Evolutionary conservation across 2,888 invertebrate genomes (phyloP).

Genomic region (Orgyia antiqua): DNA sequence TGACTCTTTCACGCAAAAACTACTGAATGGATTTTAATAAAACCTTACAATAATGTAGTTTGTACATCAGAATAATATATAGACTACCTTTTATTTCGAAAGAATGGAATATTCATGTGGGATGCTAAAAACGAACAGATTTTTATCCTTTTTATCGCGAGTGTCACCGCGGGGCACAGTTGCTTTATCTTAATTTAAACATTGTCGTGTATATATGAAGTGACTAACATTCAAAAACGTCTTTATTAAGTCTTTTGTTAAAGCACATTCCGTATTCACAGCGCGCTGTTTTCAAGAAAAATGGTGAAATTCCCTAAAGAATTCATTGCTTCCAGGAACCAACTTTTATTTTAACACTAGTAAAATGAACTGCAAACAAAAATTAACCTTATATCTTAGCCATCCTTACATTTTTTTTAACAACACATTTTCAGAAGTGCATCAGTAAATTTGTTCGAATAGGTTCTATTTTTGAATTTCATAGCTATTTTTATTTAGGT

Average conservation of each 20-base stretch:
- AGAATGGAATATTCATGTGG: too few relatives aligned
- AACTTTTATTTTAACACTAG: slow-evolving; percentile 16
- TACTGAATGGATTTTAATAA: too few relatives aligned
- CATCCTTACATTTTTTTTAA: neutral
- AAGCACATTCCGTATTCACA: slow-evolving; percentile 44
- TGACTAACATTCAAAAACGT: slow-evolving; percentile 11
- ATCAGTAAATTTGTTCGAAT: neutral
- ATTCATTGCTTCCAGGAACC: slow-evolving; percentile 34
- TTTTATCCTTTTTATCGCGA: too few relatives aligned
- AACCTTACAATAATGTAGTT: too few relatives aligned
- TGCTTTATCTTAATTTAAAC: slow-evolving; percentile 10
- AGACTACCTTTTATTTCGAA: too few relatives aligned
- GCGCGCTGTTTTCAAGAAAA: slow-evolving; percentile 53
- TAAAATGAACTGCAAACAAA: slow-evolving; percentile 6
- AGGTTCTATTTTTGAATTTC: slow-evolving; percentile 5
- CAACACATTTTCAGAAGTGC: neutral
- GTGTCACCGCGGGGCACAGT: too few relatives aligned
- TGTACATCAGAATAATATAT: too few relatives aligned
- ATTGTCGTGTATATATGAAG: slow-evolving; percentile 10
- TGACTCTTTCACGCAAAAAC: too few relatives aligned
- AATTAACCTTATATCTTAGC: slow-evolving; percentile 14
- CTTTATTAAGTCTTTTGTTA: slow-evolving; percentile 34
- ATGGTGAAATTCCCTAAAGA: slow-evolving; percentile 45
- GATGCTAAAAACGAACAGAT: too few relatives aligned
- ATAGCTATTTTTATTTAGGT: slow-evolving; percentile 18